Conservation (phyloP, 2,888 invertebrate genomes). For the Noctua pronuba region DNA sequence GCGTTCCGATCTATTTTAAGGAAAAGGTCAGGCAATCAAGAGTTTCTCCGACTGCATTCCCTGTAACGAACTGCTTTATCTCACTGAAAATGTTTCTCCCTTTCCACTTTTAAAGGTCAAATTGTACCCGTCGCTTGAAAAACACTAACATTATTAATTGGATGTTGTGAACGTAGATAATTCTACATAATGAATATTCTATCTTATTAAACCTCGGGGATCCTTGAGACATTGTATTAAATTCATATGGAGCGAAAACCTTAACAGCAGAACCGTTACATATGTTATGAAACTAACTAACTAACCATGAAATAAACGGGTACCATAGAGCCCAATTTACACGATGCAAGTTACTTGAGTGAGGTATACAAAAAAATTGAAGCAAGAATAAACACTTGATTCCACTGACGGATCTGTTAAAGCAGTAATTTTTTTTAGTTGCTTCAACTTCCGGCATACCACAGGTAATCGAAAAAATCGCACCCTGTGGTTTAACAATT, state of each 20-base stretch:
- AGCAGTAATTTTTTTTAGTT: no score
- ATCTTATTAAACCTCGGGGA: neutral
- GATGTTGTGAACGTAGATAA: neutral
- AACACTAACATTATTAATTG: neutral
- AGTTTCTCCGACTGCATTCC: slow-evolving; percentile 18
- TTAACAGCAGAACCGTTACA: neutral
- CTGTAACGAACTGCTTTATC: slow-evolving; percentile 20
- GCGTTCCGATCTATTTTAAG: slow-evolving; percentile 40
- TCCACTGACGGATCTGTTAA: no score
- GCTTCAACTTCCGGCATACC: no score
- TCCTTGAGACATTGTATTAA: neutral
- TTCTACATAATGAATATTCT: neutral
- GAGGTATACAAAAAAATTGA: no score
- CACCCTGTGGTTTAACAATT: no score
- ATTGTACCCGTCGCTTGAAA: neutral
- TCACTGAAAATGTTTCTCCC: neutral
- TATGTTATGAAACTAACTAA: no score
- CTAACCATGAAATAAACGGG: neutral
- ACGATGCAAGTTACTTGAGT: neutral
- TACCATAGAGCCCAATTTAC: neutral
- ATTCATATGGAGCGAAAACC: neutral
- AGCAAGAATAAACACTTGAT: no score
- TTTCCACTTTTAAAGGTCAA: slow-evolving; percentile 43
- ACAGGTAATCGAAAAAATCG: no score
- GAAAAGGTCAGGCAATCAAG: slow-evolving; percentile 44